Percentiles rank a stretch among this genome's conserved stretches.
These are phyloP conservation scores for Dolichotis patagonum DNA, from an alignment of 2,113 vertebrate species.

Conservation along the genomic window DNA sequence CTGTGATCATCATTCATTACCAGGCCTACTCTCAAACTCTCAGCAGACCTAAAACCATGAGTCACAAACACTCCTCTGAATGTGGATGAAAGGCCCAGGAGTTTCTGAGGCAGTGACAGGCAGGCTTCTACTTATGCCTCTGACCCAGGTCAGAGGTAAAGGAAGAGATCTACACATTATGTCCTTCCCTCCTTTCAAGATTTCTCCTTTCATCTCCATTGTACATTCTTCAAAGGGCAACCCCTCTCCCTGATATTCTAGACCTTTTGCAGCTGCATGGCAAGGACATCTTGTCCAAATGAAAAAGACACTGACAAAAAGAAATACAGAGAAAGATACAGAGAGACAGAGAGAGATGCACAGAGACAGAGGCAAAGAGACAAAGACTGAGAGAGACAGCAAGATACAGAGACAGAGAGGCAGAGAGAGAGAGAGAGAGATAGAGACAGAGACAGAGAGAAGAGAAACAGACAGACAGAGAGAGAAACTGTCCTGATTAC, in stretches of 20 bases:
- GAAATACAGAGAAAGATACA: neutral
- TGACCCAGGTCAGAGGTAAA: neutral
- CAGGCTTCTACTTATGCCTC: neutral
- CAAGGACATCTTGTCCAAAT: neutral
- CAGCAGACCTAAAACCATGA: neutral
- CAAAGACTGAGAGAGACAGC: neutral
- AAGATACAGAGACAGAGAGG: neutral
- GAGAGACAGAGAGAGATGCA: neutral
- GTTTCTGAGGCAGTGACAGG: neutral
- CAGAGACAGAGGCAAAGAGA: neutral
- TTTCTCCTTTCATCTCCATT: neutral
- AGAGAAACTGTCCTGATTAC: neutral
- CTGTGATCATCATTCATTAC: neutral
- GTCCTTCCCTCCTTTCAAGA: neutral
- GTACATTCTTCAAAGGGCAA: neutral
- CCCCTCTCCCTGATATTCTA: neutral
- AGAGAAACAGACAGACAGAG: neutral
- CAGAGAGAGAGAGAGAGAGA: too few species aligned
- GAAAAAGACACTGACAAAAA: neutral
- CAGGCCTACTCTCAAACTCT: neutral
- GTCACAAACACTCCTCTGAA: conserved; percentile 17
- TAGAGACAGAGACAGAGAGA: neutral
- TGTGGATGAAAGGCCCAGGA: neutral
- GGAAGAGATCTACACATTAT: neutral
- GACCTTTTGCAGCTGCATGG: neutral